Evolutionary conservation across 1,140 invertebrate species (phyloP).

Genomic region (Drosophila kikkawai): DNA sequence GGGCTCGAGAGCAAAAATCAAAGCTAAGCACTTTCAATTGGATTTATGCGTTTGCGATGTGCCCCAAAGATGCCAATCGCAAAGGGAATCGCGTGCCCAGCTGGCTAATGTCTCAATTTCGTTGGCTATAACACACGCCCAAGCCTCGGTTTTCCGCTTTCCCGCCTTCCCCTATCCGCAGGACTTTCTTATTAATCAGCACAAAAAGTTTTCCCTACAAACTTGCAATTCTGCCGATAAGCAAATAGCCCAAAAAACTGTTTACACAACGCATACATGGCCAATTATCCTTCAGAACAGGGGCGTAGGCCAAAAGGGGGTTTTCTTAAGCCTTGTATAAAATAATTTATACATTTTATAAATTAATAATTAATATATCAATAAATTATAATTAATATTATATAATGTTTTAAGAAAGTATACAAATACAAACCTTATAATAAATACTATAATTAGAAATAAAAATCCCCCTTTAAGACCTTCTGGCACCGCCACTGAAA

Average conservation of each 20-base stretch:
- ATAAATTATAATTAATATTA: no score
- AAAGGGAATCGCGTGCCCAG: conserved; percentile 38
- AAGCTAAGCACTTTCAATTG: conserved; percentile 83
- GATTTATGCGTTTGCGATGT: conserved; percentile 84
- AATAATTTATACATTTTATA: background rate
- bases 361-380: background rate
- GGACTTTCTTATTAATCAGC: conserved; percentile 80
- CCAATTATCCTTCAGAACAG: conserved; percentile 32
- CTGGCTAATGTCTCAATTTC: conserved; percentile 75
- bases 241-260: conserved; percentile 79
- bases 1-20: conserved; percentile 70
- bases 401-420: no score
- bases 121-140: background rate
- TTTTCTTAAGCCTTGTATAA: background rate
- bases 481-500: background rate
- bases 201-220: conserved; percentile 71
- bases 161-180: background rate
- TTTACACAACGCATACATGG: conserved; percentile 61
- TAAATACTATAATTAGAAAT: no score
- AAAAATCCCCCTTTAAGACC: background rate
- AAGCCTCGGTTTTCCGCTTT: background rate
- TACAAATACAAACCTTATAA: no score
- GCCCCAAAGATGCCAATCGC: conserved; percentile 42
- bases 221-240: conserved; percentile 78
- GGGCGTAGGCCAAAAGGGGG: background rate